phyloP scores from a whole-genome alignment of 2,113 vertebrate genomes.

The Actenoides hombroni region DNA sequence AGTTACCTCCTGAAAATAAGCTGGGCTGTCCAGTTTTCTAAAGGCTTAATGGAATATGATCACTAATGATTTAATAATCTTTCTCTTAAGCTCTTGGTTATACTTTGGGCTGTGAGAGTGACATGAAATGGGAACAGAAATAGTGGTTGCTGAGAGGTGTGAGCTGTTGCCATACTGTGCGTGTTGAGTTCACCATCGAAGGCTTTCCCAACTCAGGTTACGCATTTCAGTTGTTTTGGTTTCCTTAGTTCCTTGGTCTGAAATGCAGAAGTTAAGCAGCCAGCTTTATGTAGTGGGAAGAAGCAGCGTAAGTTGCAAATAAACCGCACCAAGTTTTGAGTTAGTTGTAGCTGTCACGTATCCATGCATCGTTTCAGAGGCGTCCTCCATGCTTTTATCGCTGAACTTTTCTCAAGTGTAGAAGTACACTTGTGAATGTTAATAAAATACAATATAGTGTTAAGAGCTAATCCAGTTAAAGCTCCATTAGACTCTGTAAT shows the following conservation, averaged over 20 bases:
- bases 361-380: background rate
- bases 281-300: background rate
- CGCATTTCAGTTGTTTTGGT: background rate
- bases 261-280: background rate
- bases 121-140: background rate
- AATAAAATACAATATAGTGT: conserved; percentile 2
- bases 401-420: background rate
- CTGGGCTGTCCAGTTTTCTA: background rate
- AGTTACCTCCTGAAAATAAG: background rate
- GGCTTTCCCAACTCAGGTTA: background rate
- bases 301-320: background rate
- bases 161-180: background rate
- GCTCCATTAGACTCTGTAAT: background rate
- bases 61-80: background rate
- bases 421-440: background rate
- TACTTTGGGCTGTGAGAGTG: background rate
- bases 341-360: background rate
- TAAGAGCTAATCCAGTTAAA: conserved; percentile 22
- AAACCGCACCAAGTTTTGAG: background rate
- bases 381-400: background rate
- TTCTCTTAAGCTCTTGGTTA: background rate
- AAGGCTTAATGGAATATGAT: background rate
- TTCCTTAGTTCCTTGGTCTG: background rate
- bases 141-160: background rate
- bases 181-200: background rate